Evolutionary conservation across 1,140 invertebrate species (phyloP).

Genomic region (Drosophila repletoides): DNA sequence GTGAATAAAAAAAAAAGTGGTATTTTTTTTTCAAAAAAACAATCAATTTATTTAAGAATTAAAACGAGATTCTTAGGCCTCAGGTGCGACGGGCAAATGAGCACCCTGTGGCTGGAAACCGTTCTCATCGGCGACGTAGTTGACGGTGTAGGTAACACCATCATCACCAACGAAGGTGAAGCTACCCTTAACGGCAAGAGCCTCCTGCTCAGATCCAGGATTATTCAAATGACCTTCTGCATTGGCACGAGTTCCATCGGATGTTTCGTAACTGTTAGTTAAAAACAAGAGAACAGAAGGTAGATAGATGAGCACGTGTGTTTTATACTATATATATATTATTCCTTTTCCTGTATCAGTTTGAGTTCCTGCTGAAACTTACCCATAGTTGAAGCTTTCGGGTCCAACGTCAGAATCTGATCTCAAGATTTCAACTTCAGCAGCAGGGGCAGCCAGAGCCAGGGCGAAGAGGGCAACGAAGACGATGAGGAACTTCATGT

Average conservation of each 20-base stretch:
- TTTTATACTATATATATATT: background rate
- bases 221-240: conserved; percentile 43
- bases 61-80: conserved; percentile 30
- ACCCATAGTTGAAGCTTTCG: conserved; percentile 82
- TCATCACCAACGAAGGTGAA: conserved; percentile 85
- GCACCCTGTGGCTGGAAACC: conserved; percentile 88
- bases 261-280: conserved; percentile 40
- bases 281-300: background rate
- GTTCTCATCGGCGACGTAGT: conserved; percentile 89
- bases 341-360: too few relatives aligned
- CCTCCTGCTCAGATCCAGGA: conserved; percentile 55
- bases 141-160: conserved; percentile 86
- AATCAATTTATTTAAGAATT: conserved; percentile 17
- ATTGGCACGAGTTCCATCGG: conserved; percentile 29
- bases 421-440: conserved; percentile 63
- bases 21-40: conserved; percentile 3
- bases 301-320: background rate
- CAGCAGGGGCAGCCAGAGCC: conserved; percentile 47
- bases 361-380: conserved; percentile 72
- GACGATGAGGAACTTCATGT: conserved; percentile 74
- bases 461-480: conserved; percentile 70
- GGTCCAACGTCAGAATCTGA: conserved; percentile 82
- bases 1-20: background rate
- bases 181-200: conserved; percentile 84
- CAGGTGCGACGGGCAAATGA: conserved; percentile 84